These are phyloP conservation scores for Drosophila cracens DNA, from an alignment of 2,888 invertebrate species.

Conservation along the genomic window DNA sequence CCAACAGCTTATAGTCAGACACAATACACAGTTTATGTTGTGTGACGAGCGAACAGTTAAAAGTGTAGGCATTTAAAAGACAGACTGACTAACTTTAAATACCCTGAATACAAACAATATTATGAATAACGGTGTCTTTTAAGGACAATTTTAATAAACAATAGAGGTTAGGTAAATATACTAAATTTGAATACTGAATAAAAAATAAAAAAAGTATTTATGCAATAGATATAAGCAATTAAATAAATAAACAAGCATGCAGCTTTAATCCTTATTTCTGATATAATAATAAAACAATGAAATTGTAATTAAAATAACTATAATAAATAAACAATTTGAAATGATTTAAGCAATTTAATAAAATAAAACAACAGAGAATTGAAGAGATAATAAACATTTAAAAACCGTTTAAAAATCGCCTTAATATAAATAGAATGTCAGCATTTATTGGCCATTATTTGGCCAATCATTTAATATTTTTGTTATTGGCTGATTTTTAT, in stretches of 20 bases:
- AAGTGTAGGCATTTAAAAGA: slow-evolving; percentile 14
- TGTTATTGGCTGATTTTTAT: not conserved
- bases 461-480: not conserved
- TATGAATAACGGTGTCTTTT: not conserved
- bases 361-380: fast-evolving
- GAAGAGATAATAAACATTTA: not conserved
- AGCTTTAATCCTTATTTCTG: not conserved
- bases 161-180: not conserved
- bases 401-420: not conserved
- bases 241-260: not conserved
- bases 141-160: not conserved
- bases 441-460: not conserved
- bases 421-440: not conserved
- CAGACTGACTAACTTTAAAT: slow-evolving; percentile 7
- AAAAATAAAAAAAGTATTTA: not conserved
- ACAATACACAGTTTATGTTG: slow-evolving; percentile 57
- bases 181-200: not conserved
- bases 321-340: not conserved
- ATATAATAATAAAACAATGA: not conserved
- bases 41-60: slow-evolving; percentile 42
- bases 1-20: slow-evolving; percentile 61
- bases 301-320: not conserved
- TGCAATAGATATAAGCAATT: not conserved
- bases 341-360: not conserved
- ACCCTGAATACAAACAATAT: not conserved